Evolutionary conservation across 2,797 vertebrate genomes (phyloP).

Genomic region (Clarias fuscus): DNA sequence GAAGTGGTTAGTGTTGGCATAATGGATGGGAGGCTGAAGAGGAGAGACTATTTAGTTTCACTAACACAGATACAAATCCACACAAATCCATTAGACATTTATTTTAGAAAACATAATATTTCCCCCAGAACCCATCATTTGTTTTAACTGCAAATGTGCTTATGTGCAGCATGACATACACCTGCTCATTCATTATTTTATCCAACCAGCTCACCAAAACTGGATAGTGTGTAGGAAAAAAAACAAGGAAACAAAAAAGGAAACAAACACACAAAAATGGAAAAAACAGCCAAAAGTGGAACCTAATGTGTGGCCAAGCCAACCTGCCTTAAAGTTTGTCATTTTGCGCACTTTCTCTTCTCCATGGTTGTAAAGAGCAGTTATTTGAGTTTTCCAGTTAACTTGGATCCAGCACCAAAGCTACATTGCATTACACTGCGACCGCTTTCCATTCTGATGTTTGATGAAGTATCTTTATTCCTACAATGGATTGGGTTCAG

Average conservation of each 20-base stretch:
- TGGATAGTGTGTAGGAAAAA: neutral
- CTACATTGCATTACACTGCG: neutral
- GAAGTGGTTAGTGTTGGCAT: slow-evolving; percentile 64
- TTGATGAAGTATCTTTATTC: neutral
- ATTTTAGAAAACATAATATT: slow-evolving; percentile 21
- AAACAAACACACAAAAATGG: too few species aligned
- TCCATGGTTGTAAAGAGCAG: neutral
- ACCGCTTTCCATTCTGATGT: neutral
- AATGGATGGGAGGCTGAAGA: slow-evolving; percentile 64
- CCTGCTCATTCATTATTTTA: neutral
- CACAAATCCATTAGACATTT: slow-evolving; percentile 36
- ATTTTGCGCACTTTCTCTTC: neutral
- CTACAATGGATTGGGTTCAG: too few species aligned
- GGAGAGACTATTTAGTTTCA: slow-evolving; percentile 50
- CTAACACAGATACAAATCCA: slow-evolving; percentile 38
- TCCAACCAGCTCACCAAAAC: neutral
- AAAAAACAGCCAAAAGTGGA: neutral
- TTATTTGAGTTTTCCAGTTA: neutral
- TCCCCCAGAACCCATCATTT: slow-evolving; percentile 5
- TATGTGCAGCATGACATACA: neutral
- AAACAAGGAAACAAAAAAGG: too few species aligned
- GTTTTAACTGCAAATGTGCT: slow-evolving; percentile 2
- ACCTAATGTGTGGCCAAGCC: neutral
- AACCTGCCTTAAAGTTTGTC: neutral
- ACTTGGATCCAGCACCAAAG: neutral